phyloP scores from a whole-genome alignment of 2,888 invertebrate species.

The Drosophila subsilvestris region DNA sequence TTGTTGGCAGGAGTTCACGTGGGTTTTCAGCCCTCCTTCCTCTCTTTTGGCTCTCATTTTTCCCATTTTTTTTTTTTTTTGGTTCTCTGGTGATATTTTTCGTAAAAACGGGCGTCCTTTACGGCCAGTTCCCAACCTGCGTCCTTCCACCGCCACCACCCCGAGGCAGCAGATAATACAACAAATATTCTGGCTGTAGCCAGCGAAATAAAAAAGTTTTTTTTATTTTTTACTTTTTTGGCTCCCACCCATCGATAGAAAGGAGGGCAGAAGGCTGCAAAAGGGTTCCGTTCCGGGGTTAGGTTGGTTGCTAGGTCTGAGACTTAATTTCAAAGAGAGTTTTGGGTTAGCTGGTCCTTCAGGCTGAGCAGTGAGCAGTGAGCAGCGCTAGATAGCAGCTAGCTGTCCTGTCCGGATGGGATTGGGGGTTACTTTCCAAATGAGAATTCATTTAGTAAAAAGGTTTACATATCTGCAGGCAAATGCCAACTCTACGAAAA shows the following conservation, averaged over 20 bases:
- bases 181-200: slow-evolving; percentile 51
- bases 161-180: slow-evolving; percentile 67
- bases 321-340: slow-evolving; percentile 43
- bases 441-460: slow-evolving; percentile 41
- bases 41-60: slow-evolving; percentile 6
- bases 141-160: not conserved
- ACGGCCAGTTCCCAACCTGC: slow-evolving; percentile 40
- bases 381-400: slow-evolving; percentile 25
- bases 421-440: slow-evolving; percentile 23
- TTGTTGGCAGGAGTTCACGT: slow-evolving; percentile 73
- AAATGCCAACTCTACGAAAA: not conserved
- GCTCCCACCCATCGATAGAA: slow-evolving; percentile 31
- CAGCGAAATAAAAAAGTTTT: slow-evolving; percentile 33
- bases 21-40: slow-evolving; percentile 40
- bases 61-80: slow-evolving; percentile 37
- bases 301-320: slow-evolving; percentile 18
- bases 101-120: slow-evolving; percentile 49
- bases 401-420: slow-evolving; percentile 37
- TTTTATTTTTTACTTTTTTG: slow-evolving; percentile 51
- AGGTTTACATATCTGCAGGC: slow-evolving; percentile 14
- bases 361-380: slow-evolving; percentile 19
- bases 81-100: slow-evolving; percentile 52
- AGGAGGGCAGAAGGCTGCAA: slow-evolving; percentile 24
- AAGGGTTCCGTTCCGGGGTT: slow-evolving; percentile 35
- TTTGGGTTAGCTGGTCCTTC: slow-evolving; percentile 3